phyloP scores from a whole-genome alignment of 1,140 invertebrate genomes.

The Hylaeus volcanicus region DNA sequence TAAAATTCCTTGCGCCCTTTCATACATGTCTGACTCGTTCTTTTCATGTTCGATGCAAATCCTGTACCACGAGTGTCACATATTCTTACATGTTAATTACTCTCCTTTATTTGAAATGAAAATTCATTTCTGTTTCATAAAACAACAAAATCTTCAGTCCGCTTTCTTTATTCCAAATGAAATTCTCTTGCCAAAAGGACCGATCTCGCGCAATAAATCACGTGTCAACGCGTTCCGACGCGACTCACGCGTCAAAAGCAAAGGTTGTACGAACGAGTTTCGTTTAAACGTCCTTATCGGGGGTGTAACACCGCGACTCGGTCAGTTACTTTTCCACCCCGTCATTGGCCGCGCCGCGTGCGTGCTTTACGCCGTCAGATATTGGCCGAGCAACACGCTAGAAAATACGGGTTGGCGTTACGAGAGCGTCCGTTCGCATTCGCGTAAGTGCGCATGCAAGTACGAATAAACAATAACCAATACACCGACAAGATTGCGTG shows the following conservation, averaged over 20 bases:
- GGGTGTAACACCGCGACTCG: slow-evolving; percentile 44
- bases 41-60: too few relatives aligned
- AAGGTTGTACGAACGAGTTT: slow-evolving; percentile 48
- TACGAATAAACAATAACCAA: slow-evolving; percentile 64
- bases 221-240: slow-evolving; percentile 26
- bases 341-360: slow-evolving; percentile 26
- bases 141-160: too few relatives aligned
- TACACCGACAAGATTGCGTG: slow-evolving; percentile 70
- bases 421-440: slow-evolving; percentile 45
- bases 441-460: slow-evolving; percentile 47
- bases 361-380: slow-evolving; percentile 64
- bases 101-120: too few relatives aligned
- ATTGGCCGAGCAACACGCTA: slow-evolving; percentile 44
- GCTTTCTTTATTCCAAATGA: too few relatives aligned
- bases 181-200: too few relatives aligned
- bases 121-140: too few relatives aligned
- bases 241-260: slow-evolving; percentile 1
- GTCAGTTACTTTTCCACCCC: slow-evolving; percentile 45
- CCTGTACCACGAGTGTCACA: too few relatives aligned
- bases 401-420: slow-evolving; percentile 58
- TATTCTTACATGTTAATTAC: too few relatives aligned
- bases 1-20: too few relatives aligned
- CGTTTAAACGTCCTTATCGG: slow-evolving; percentile 69
- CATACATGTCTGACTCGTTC: too few relatives aligned
- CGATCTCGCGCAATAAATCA: slow-evolving; percentile 5